Percentiles rank a stretch among this genome's conserved stretches.
Evolutionary conservation across 1,140 invertebrate species (phyloP).

Genomic region (Zaprionus capensis): DNA sequence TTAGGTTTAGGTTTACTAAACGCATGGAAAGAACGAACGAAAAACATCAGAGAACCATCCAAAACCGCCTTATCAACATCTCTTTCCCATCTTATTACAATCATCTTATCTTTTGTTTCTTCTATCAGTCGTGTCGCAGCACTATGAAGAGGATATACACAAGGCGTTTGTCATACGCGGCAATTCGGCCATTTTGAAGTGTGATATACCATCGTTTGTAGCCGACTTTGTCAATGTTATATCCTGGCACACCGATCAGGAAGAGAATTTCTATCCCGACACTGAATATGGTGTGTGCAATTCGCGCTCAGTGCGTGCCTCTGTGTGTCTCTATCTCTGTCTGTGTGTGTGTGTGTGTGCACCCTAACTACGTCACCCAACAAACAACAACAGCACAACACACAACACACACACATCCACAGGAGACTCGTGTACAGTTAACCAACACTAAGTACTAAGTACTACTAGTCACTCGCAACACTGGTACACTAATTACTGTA

Average conservation of each 20-base stretch:
- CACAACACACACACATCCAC: constrained; percentile 32
- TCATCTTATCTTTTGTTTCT: constrained; percentile 55
- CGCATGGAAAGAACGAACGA: constrained; percentile 50
- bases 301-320: not conserved
- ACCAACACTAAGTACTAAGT: constrained; percentile 66
- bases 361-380: constrained; percentile 44
- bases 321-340: constrained; percentile 18
- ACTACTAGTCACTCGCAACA: constrained; percentile 44
- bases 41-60: not conserved
- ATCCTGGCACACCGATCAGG: constrained; percentile 93
- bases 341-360: constrained; percentile 43
- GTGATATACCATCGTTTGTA: constrained; percentile 95
- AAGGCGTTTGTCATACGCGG: constrained; percentile 96
- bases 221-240: constrained; percentile 95
- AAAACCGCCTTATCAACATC: constrained; percentile 25
- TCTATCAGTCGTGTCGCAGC: constrained; percentile 91
- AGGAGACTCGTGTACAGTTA: constrained; percentile 59
- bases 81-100: constrained; percentile 28
- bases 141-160: constrained; percentile 94
- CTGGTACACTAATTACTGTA: constrained; percentile 65
- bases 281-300: constrained; percentile 87
- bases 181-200: constrained; percentile 95
- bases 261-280: constrained; percentile 88
- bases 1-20: constrained; percentile 58
- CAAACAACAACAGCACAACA: constrained; percentile 45